A percentile compares a stretch with the other conserved stretches of the same genome.
Evolutionary conservation across 1,140 invertebrate genomes (phyloP).

Genomic region (Diorhabda carinulata): DNA sequence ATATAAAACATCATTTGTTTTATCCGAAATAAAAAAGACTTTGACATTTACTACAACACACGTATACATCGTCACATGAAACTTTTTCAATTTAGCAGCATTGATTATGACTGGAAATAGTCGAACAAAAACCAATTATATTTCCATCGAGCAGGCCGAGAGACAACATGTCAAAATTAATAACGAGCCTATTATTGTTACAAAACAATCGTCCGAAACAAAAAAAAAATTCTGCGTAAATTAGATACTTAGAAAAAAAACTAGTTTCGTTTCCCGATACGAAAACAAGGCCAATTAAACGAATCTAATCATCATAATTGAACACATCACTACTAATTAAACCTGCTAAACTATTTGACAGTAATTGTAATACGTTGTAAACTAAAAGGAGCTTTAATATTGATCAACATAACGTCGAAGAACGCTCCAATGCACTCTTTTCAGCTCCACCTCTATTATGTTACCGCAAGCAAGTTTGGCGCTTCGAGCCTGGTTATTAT

Average conservation of each 20-base stretch:
- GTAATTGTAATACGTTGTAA: slow-evolving; percentile 30
- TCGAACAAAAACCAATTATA: slow-evolving; percentile 11
- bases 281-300: slow-evolving; percentile 45
- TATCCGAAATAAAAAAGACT: neutral
- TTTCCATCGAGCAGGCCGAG: neutral
- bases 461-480: slow-evolving; percentile 4
- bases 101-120: slow-evolving; percentile 3
- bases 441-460: slow-evolving; percentile 24
- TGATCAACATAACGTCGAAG: slow-evolving; percentile 22
- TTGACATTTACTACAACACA: neutral
- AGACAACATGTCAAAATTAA: slow-evolving; percentile 12
- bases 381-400: slow-evolving; percentile 28
- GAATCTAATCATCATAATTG: slow-evolving; percentile 47
- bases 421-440: slow-evolving; percentile 21
- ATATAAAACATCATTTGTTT: too few relatives aligned
- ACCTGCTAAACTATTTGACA: slow-evolving; percentile 43
- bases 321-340: slow-evolving; percentile 48
- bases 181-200: slow-evolving; percentile 14
- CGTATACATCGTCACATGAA: neutral
- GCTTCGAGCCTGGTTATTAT: slow-evolving; percentile 22
- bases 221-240: slow-evolving; percentile 32
- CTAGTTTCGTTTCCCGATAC: slow-evolving; percentile 34
- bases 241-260: slow-evolving; percentile 33
- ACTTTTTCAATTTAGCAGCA: neutral
- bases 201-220: slow-evolving; percentile 5